phyloP scores from a whole-genome alignment of 1,140 invertebrate genomes.

The Drosophila novamexicana region DNA sequence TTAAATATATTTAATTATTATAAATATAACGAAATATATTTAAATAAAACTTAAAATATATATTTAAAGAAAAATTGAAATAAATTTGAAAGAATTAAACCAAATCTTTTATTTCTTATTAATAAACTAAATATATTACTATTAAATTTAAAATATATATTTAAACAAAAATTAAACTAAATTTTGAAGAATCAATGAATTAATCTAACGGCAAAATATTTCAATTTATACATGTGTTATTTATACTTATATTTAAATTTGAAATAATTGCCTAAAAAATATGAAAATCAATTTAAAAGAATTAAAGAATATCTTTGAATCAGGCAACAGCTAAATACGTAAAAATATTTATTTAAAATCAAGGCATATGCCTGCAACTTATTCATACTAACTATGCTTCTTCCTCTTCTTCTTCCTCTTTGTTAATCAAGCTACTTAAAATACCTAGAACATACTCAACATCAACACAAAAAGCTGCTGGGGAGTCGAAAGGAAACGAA shows the following conservation, averaged over 20 bases:
- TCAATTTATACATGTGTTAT: no score
- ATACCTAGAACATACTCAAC: constrained; percentile 67
- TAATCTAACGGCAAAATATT: no score
- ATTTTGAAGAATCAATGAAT: no score
- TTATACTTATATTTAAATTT: no score
- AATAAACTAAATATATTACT: not conserved
- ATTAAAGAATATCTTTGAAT: no score
- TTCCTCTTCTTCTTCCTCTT: not conserved
- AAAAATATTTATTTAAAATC: not conserved
- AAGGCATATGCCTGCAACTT: not conserved
- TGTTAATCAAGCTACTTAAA: constrained; percentile 56
- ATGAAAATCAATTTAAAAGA: no score
- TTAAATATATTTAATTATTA: no score
- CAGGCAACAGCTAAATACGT: no score
- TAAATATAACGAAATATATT: not conserved
- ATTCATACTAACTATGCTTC: not conserved
- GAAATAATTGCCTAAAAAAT: no score
- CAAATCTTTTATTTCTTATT: not conserved
- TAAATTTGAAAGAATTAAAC: not conserved
- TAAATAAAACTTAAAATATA: not conserved
- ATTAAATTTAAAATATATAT: no score
- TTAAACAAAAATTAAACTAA: no score
- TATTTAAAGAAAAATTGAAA: not conserved
- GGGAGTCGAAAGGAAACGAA: constrained; percentile 30
- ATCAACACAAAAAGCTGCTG: constrained; percentile 49